Evolutionary conservation across 2,797 vertebrate genomes (phyloP).

Genomic region (Podargus strigoides): DNA sequence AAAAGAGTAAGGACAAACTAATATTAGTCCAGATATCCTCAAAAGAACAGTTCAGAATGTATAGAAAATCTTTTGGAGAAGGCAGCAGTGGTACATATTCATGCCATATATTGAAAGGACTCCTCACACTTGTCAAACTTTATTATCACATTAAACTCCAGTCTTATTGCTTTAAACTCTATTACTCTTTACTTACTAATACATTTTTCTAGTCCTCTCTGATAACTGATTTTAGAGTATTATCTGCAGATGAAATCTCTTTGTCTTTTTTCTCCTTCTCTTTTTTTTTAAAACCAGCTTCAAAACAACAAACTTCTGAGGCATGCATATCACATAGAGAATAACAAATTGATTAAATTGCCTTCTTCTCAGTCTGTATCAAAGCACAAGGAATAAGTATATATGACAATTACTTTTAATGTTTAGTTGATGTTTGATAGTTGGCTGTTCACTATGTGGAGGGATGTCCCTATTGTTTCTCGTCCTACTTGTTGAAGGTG

Average conservation of each 20-base stretch:
- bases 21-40: neutral
- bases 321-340: conserved; percentile 9
- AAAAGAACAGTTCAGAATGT: neutral
- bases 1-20: neutral
- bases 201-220: neutral
- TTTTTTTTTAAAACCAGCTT: conserved; percentile 25
- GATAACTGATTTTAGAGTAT: neutral
- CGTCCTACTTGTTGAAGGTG: conserved; percentile 39
- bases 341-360: conserved; percentile 59
- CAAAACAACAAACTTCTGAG: conserved; percentile 57
- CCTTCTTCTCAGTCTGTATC: conserved; percentile 13
- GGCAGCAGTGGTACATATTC: neutral
- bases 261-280: neutral
- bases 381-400: conserved; percentile 26
- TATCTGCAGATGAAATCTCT: conserved; percentile 47
- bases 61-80: neutral
- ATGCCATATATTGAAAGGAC: neutral
- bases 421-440: neutral
- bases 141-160: neutral
- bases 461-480: neutral
- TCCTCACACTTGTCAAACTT: neutral
- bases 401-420: conserved; percentile 41
- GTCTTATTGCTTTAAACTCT: neutral
- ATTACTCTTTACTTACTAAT: neutral
- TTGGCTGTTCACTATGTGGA: neutral